Base-by-base conservation (phyloP, 2,888 invertebrate species). In the Mechanitis messenoides region DNA sequence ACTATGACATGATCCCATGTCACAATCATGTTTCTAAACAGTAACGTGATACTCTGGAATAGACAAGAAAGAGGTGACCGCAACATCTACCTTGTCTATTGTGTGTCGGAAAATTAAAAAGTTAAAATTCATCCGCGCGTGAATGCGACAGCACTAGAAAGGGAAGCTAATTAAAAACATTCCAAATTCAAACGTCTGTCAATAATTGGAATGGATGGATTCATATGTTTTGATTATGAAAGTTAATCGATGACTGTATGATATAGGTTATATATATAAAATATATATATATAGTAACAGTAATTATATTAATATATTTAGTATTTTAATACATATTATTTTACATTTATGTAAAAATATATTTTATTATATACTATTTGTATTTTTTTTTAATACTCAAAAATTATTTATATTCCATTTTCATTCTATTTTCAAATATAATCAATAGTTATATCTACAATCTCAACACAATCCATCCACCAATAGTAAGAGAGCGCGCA, bases 71-170 rank as follows among this genome's bases (percentile, higher is more conserved):
- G 76, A 72, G 65, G 76, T 79, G 31, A 50, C 50, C 50, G 9
- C 50, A 50, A 31, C 28, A 6, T 47, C 9, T 28, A 28, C 50
- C 50, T 50, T 31, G 47, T 47, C 47, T 47, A 47, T 50, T 50
- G 50, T 50, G 50, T 50, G 11, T 42, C 31, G 50, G 31, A 11
- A 78, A 78, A 80, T 81, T 79, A 80, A 83, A 84, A 81, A 77
- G 69, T 69, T 64, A 65, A 56, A 75, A 77, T 73, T 74, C 83
- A 77, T 77, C 83, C 81, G 76, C 77, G 85, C 84, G 85, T 81
- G 78, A 81, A 80, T 74, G 72, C 77, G 78, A 81, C 81, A 79
- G 79, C 73, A 73, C 70, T 72, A 75, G 76, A 74, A 78, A 80
- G 79, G 73, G 76, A 71, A 74, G 65, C 64, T 64, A 68, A 71